Conservation (phyloP, 2,113 vertebrate species). For the Protobothrops flavoviridis region DNA sequence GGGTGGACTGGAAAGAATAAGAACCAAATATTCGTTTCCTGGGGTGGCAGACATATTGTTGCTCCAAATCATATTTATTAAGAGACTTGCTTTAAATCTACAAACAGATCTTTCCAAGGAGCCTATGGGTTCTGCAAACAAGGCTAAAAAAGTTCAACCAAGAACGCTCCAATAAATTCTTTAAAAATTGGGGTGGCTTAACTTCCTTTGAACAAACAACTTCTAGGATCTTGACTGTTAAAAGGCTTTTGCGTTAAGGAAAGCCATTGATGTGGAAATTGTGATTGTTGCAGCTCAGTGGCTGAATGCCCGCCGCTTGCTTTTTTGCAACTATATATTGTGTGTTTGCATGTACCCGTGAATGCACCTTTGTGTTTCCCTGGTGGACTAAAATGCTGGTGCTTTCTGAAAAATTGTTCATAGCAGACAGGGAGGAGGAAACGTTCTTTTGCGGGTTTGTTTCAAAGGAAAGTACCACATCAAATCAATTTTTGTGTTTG, state of each 20-base stretch:
- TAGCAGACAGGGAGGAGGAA: not conserved
- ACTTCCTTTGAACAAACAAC: slow-evolving; percentile 31
- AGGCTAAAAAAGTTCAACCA: not conserved
- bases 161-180: not conserved
- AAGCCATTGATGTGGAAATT: slow-evolving; percentile 56
- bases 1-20: not conserved
- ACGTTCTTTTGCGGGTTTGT: not conserved
- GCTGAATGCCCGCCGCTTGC: slow-evolving; percentile 14
- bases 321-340: not conserved
- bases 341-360: not conserved
- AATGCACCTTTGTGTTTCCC: not conserved
- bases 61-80: slow-evolving; percentile 34
- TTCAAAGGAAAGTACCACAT: not conserved
- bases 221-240: slow-evolving; percentile 27
- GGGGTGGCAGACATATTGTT: not conserved
- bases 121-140: slow-evolving; percentile 22
- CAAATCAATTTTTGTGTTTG: not conserved
- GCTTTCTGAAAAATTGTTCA: slow-evolving; percentile 1
- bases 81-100: not conserved
- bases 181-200: slow-evolving; percentile 25
- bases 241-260: slow-evolving; percentile 19
- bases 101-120: too few relatives aligned
- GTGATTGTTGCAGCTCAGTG: slow-evolving; percentile 39
- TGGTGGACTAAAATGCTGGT: not conserved
- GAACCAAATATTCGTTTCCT: slow-evolving; percentile 10